phyloP scores from a whole-genome alignment of 2,797 vertebrate species.

The Chaetodon trifasciatus region DNA sequence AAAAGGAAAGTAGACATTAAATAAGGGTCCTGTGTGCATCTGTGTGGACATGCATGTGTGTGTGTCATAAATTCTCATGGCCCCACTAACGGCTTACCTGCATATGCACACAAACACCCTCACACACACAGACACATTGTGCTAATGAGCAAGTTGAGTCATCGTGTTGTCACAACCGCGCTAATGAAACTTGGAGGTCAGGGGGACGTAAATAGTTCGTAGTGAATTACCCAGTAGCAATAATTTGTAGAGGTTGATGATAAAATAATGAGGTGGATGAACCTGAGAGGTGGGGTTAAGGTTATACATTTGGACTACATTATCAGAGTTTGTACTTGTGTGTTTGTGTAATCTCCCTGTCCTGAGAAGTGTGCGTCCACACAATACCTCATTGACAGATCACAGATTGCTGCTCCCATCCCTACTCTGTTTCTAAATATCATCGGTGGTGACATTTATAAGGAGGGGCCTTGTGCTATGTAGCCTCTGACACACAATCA shows the following conservation, averaged over 20 bases:
- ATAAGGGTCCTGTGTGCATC: not conserved
- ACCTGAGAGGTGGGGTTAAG: conserved; percentile 10
- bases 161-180: conserved; percentile 21
- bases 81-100: conserved; percentile 15
- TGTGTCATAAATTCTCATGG: conserved; percentile 25
- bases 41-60: not conserved
- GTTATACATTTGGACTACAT: conserved; percentile 8
- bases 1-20: conserved; percentile 20
- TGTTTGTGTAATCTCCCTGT: not conserved
- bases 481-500: conserved; percentile 63
- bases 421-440: conserved; percentile 37
- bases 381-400: conserved; percentile 8
- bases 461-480: conserved; percentile 38
- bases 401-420: conserved; percentile 15
- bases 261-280: conserved; percentile 38
- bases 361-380: not conserved
- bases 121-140: conserved; percentile 21
- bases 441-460: conserved; percentile 54
- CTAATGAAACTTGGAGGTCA: conserved; percentile 46
- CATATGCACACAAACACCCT: conserved; percentile 4
- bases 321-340: conserved; percentile 11
- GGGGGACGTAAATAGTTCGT: conserved; percentile 25
- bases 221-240: conserved; percentile 43
- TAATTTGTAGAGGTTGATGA: conserved; percentile 41
- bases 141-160: conserved; percentile 57